Conservation (phyloP, 2,888 invertebrate genomes). For the Lasioglossum calceatum region DNA sequence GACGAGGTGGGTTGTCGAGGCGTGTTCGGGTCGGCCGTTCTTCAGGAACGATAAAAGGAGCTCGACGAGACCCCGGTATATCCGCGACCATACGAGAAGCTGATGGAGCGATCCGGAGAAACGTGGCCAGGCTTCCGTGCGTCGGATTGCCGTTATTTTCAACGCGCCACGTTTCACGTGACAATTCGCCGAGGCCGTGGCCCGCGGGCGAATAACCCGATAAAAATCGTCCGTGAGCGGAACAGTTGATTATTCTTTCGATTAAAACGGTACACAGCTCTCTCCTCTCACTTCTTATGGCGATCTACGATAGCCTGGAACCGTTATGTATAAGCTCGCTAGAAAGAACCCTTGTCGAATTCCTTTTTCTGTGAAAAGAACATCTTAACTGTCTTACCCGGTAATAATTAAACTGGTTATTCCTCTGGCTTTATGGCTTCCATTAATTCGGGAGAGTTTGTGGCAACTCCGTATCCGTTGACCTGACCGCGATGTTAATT, state of each 20-base stretch:
- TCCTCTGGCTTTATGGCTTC: neutral
- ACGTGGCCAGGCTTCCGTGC: slow-evolving; percentile 44
- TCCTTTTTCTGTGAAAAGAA: neutral
- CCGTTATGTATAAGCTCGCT: neutral
- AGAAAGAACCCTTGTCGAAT: neutral
- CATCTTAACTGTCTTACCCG: neutral
- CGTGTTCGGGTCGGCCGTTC: slow-evolving; percentile 28
- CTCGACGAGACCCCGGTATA: slow-evolving; percentile 4
- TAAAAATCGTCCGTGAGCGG: slow-evolving; percentile 35
- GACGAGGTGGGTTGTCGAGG: neutral
- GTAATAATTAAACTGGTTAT: neutral
- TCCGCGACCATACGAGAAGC: slow-evolving; percentile 26
- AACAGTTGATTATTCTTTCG: slow-evolving; percentile 19
- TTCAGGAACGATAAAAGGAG: slow-evolving; percentile 43
- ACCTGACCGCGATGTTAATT: too few relatives aligned
- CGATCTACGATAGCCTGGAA: neutral
- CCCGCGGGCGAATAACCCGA: slow-evolving; percentile 8
- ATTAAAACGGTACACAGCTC: neutral
- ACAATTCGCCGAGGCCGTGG: slow-evolving; percentile 16
- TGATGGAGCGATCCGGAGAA: slow-evolving; percentile 30
- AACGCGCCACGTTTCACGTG: slow-evolving; percentile 43
- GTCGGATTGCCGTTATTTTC: slow-evolving; percentile 49
- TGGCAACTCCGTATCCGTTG: neutral
- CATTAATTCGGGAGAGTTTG: neutral
- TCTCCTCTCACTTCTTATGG: neutral